Base-by-base conservation (phyloP, 2,888 invertebrate species). In the Lasioglossum morio region DNA sequence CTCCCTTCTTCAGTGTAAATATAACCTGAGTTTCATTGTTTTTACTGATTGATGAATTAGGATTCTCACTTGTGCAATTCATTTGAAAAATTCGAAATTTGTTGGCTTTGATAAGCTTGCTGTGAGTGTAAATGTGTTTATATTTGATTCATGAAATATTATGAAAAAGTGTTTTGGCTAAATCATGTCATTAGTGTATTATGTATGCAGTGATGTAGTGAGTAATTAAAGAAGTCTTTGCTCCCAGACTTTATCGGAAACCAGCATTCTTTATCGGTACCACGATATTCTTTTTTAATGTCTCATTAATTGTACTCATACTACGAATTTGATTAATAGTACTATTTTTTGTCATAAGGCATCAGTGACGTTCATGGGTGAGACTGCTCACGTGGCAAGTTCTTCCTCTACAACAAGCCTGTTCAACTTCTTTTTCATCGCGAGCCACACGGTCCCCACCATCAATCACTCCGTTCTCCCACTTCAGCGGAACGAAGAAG, bases 351-450 rank as follows among this genome's bases (percentile, higher is more conserved):
- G n/a, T 7, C 14, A 30, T 30, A 63, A 23, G 7, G 8, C 30
- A 8, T 66, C 66, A 66, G 66, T 10, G 34, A 66, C 16, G 34
- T 23, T 34, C 10, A 34, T 23, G 23, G 4, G 23, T 8, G 23
- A 69, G 37, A 69, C 69, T 10, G 8, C 19, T 30, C 37, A 37
- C 69, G 69, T 69, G 69, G 69, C 69, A 69, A 69, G 69, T 69
- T 69, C 63, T 69, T 34, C 34, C 34, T 66, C 10, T 23, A 63
- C 30, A n/a, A 16, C 14, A 46, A 16, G 16, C 16, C 46, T 46
- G 16, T 1, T 1, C 46, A 46, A 46, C 16, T 46, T 16, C 16
- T 16, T 16, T 46, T 46, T 46, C 46, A 5, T 16, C 46, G 46
- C 46, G 46, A 46, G 4, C 46, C 4, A 46, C 16, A 46, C 46